These are phyloP conservation scores for Pantherophis guttatus DNA, from an alignment of 2,113 vertebrate species.

Conservation along the genomic window DNA sequence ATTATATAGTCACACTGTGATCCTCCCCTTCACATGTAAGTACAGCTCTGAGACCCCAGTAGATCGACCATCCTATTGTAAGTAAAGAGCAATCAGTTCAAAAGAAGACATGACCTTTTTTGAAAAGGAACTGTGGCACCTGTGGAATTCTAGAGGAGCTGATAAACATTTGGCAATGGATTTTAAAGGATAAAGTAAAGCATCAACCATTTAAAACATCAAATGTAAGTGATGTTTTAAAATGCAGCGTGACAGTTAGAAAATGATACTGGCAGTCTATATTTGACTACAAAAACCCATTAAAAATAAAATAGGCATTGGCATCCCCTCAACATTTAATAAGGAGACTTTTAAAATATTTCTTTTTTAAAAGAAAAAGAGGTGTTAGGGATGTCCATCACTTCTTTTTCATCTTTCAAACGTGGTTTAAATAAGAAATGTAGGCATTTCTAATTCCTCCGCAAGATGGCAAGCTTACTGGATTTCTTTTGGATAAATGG, in stretches of 20 bases:
- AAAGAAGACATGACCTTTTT: neutral
- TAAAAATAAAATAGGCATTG: neutral
- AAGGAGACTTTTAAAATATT: constrained; percentile 7
- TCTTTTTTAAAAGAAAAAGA: neutral
- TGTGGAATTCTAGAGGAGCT: neutral
- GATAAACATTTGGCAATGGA: neutral
- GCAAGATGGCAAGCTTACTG: constrained; percentile 60
- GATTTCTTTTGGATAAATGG: constrained; percentile 14
- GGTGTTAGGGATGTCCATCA: neutral
- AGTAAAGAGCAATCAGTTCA: neutral
- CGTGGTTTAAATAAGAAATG: neutral
- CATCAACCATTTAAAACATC: neutral
- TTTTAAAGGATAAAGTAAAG: neutral
- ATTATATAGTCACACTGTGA: neutral
- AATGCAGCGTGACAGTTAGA: neutral
- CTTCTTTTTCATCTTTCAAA: neutral
- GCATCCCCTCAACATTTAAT: neutral
- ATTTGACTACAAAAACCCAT: neutral
- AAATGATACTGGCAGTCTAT: neutral
- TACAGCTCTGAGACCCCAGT: neutral
- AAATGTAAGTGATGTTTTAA: neutral
- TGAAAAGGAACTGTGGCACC: neutral
- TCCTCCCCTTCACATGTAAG: neutral
- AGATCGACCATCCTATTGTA: neutral
- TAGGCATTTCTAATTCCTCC: constrained; percentile 38